Evolutionary conservation across 2,888 invertebrate genomes (phyloP).

Genomic region (Ophion costatus): DNA sequence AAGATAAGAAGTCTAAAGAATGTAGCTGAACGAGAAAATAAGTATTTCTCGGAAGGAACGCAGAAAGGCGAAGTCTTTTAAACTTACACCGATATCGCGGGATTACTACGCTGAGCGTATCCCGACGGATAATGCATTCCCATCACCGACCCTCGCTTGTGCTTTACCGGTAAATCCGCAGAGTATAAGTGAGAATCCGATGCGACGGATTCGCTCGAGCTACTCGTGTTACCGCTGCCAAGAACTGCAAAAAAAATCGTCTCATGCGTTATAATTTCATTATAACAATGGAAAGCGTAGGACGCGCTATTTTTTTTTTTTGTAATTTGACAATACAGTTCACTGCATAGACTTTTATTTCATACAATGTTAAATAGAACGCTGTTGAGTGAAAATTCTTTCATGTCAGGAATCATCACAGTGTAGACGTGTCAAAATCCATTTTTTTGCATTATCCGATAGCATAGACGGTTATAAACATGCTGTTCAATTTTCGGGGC

Average conservation of each 20-base stretch:
- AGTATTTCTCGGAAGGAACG: neutral
- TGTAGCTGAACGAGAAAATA: neutral
- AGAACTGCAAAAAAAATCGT: slow-evolving; percentile 70
- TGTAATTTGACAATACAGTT: neutral
- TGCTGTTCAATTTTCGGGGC: no score
- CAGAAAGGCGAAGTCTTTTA: neutral
- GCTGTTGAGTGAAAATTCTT: neutral
- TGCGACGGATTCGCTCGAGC: slow-evolving; percentile 94
- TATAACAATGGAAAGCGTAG: neutral
- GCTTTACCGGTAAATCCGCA: slow-evolving; percentile 83
- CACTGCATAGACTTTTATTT: neutral
- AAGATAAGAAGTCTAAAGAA: slow-evolving; percentile 43
- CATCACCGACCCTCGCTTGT: slow-evolving; percentile 85
- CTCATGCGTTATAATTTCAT: neutral
- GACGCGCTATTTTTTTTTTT: neutral
- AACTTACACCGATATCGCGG: slow-evolving; percentile 84
- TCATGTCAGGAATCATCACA: neutral
- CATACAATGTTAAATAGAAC: neutral
- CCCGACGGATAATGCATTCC: slow-evolving; percentile 84
- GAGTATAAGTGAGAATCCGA: slow-evolving; percentile 83
- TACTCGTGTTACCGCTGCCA: slow-evolving; percentile 86
- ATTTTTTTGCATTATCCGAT: no score
- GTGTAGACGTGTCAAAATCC: no score
- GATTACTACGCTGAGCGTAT: slow-evolving; percentile 83
- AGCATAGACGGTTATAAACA: no score